These are phyloP conservation scores for Bombus cullumanus DNA, from an alignment of 1,140 invertebrate genomes.

Conservation along the genomic window DNA sequence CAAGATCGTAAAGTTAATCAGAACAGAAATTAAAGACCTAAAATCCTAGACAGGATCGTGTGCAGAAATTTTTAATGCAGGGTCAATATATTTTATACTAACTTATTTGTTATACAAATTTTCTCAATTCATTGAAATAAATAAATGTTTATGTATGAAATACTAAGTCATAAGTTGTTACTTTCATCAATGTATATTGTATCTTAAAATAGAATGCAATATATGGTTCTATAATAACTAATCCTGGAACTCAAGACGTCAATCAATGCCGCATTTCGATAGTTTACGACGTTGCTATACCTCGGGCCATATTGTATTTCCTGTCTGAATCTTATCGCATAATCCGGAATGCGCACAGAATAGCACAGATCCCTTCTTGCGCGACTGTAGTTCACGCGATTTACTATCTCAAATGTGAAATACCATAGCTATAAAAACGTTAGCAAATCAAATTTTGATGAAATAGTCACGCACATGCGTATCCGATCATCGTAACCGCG, in stretches of 20 bases:
- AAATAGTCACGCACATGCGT: not conserved
- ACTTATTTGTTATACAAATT: too few species aligned
- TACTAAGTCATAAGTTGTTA: not conserved
- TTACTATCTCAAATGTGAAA: not conserved
- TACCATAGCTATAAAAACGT: not conserved
- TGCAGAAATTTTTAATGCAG: too few species aligned
- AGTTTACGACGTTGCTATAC: not conserved
- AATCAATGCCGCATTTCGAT: not conserved
- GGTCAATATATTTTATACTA: too few species aligned
- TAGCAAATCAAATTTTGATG: slow-evolving; percentile 7
- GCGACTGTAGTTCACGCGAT: slow-evolving; percentile 11
- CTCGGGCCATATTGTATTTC: not conserved
- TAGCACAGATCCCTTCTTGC: slow-evolving; percentile 19
- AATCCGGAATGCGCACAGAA: not conserved
- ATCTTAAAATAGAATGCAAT: not conserved
- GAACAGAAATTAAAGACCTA: not conserved
- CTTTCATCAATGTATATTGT: not conserved
- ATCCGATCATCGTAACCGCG: not conserved
- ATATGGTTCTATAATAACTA: not conserved
- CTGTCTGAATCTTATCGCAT: not conserved
- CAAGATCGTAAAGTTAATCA: not conserved
- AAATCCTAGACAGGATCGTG: too few species aligned
- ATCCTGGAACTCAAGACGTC: not conserved
- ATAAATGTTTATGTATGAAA: too few species aligned
- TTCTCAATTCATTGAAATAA: too few species aligned